Evolutionary conservation across 2,113 vertebrate genomes (phyloP).

Genomic region (Telmatochromis bifrenatus): DNA sequence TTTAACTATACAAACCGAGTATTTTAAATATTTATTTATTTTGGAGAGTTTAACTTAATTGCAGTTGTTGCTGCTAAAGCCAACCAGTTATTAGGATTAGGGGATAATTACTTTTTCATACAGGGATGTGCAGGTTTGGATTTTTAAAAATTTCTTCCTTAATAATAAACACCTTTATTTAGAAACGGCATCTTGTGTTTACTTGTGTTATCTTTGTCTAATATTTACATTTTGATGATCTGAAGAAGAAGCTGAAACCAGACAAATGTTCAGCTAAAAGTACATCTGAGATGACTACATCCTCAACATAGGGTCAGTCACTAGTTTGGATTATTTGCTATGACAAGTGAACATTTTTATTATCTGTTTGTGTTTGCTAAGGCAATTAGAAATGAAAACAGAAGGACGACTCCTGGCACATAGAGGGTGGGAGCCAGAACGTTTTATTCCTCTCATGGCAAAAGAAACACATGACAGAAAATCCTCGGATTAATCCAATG

Average conservation of each 20-base stretch:
- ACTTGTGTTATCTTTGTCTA: background rate
- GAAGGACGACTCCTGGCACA: background rate
- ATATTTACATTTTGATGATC: background rate
- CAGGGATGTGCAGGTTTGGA: background rate
- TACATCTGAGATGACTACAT: background rate
- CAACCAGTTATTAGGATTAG: background rate
- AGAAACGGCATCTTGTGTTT: background rate
- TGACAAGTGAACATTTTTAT: background rate
- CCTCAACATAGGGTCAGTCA: background rate
- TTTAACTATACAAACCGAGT: background rate
- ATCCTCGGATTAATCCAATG: background rate
- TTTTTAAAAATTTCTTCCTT: rapidly evolving
- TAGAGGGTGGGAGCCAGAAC: background rate
- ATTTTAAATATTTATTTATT: background rate
- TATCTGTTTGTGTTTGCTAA: background rate
- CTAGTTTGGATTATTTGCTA: background rate
- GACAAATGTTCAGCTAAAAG: background rate
- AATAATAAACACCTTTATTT: background rate
- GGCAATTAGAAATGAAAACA: background rate
- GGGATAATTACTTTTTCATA: background rate
- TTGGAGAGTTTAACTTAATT: background rate
- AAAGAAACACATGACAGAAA: background rate
- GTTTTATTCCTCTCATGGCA: background rate
- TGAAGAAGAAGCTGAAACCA: background rate
- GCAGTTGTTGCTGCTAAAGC: background rate